phyloP scores from a whole-genome alignment of 2,888 invertebrate genomes.

The Pammene fasciana region DNA sequence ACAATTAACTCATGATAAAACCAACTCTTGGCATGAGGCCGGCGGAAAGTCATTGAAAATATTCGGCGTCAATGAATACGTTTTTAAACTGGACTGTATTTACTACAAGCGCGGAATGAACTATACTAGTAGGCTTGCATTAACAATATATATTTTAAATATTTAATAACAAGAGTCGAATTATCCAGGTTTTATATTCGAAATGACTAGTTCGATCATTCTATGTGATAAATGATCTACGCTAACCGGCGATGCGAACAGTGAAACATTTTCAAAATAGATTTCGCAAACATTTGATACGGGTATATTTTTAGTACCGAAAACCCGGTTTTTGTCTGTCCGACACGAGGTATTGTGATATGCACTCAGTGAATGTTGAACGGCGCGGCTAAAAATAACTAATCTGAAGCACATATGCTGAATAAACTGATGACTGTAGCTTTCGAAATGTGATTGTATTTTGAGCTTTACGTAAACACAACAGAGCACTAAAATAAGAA shows the following conservation, averaged over 20 bases:
- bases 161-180: neutral
- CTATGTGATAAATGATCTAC: slow-evolving; percentile 48
- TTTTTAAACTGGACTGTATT: slow-evolving; percentile 34
- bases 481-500: slow-evolving; percentile 28
- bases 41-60: slow-evolving; percentile 47
- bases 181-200: neutral
- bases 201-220: slow-evolving; percentile 43
- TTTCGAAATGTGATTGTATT: slow-evolving; percentile 41
- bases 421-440: slow-evolving; percentile 6
- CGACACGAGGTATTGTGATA: slow-evolving; percentile 74
- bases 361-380: slow-evolving; percentile 70
- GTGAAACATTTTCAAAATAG: slow-evolving; percentile 76
- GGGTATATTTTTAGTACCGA: slow-evolving; percentile 79
- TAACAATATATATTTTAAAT: slow-evolving; percentile 26
- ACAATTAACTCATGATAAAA: slow-evolving; percentile 45
- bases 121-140: neutral
- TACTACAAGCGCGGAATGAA: slow-evolving; percentile 45
- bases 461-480: slow-evolving; percentile 43
- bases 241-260: slow-evolving; percentile 54
- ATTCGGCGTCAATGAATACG: slow-evolving; percentile 30
- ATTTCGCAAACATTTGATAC: slow-evolving; percentile 82
- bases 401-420: slow-evolving; percentile 58
- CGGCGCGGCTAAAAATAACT: slow-evolving; percentile 69
- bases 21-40: slow-evolving; percentile 53
- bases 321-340: slow-evolving; percentile 78